These are phyloP conservation scores for Acromyrmex charruanus DNA, from an alignment of 1,140 invertebrate genomes.

Conservation along the genomic window DNA sequence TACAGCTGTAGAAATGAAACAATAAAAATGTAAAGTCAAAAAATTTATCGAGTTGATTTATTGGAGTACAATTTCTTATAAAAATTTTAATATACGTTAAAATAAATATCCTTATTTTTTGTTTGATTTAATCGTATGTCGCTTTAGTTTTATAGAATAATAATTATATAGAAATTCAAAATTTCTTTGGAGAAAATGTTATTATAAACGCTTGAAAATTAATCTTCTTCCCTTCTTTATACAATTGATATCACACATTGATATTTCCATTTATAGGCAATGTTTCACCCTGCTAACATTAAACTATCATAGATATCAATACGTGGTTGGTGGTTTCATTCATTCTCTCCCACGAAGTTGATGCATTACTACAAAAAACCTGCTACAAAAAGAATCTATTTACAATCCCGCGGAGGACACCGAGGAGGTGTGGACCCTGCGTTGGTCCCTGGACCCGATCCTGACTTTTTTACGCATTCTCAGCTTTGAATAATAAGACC, in stretches of 20 bases:
- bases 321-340: slow-evolving; percentile 10
- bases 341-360: slow-evolving; percentile 62
- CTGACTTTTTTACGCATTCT: slow-evolving; percentile 27
- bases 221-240: neutral
- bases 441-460: slow-evolving; percentile 68
- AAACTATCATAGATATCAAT: neutral
- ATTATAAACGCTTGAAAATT: neutral
- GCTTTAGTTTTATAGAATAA: neutral
- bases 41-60: neutral
- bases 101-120: neutral
- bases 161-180: slow-evolving; percentile 15
- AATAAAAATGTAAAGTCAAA: neutral
- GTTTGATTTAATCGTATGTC: neutral
- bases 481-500: slow-evolving; percentile 66
- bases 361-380: slow-evolving; percentile 7
- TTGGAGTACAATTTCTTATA: neutral
- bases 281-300: neutral
- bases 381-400: slow-evolving; percentile 66
- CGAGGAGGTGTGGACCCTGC: slow-evolving; percentile 73
- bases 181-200: neutral
- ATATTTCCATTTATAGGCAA: slow-evolving; percentile 13
- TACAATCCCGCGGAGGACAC: slow-evolving; percentile 65
- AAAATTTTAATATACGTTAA: neutral
- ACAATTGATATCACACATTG: neutral
- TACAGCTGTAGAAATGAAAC: neutral